Conservation (phyloP, 2,797 vertebrate species). For the Urosaurus nigricauda region DNA sequence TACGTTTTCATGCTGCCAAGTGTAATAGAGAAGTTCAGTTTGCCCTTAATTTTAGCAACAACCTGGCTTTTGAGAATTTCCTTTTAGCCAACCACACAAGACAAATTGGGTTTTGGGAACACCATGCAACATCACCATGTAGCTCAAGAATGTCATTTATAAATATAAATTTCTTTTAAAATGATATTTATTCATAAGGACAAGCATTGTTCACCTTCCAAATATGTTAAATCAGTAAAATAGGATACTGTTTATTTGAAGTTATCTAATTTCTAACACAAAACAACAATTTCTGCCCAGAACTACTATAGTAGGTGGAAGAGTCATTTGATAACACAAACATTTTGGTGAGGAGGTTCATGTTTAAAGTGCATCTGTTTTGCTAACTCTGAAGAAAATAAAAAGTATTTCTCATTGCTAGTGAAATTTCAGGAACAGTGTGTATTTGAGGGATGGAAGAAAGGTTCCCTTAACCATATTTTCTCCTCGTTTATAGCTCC, state of each 20-base stretch:
- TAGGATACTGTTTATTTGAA: background rate
- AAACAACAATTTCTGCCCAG: background rate
- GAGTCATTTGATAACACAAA: background rate
- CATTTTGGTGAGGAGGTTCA: background rate
- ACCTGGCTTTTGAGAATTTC: background rate
- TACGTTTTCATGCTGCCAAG: constrained; percentile 30
- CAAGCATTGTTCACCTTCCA: background rate
- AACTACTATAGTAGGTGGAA: background rate
- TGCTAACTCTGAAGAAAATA: background rate
- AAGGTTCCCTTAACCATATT: too few species aligned
- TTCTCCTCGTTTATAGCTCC: too few species aligned
- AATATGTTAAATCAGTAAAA: constrained; percentile 4
- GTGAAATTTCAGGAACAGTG: background rate
- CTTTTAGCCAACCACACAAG: background rate
- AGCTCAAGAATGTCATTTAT: background rate
- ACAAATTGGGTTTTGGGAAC: accelerated
- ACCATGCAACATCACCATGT: background rate
- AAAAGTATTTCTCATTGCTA: background rate
- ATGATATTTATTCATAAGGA: accelerated
- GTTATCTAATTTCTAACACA: background rate
- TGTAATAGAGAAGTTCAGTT: constrained; percentile 7
- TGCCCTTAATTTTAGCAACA: constrained; percentile 17
- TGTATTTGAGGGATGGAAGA: too few species aligned
- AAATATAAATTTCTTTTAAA: accelerated
- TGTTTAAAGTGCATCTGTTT: background rate